Evolutionary conservation across 2,113 vertebrate genomes (phyloP).

Genomic region (Rhineura floridana): DNA sequence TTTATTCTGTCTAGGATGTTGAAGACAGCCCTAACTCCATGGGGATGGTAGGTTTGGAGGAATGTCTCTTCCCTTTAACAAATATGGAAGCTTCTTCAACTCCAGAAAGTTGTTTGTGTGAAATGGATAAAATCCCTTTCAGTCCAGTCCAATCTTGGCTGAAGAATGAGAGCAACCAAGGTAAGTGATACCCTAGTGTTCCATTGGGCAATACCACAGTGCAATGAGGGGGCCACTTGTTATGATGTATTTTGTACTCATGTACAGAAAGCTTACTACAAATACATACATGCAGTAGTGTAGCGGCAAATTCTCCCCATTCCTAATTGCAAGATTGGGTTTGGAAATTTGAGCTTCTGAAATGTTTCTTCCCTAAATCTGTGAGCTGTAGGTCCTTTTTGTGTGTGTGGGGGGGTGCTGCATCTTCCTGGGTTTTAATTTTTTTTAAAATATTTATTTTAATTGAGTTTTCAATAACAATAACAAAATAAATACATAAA

Average conservation of each 20-base stretch:
- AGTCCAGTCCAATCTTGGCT: slow-evolving; percentile 77
- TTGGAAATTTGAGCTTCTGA: neutral
- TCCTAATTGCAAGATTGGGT: neutral
- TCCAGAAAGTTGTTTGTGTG: slow-evolving; percentile 69
- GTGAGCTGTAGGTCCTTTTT: neutral
- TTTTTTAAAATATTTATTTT: too few species aligned
- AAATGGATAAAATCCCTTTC: slow-evolving; percentile 73
- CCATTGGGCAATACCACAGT: neutral
- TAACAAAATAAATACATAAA: too few species aligned
- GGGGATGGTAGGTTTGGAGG: slow-evolving; percentile 50
- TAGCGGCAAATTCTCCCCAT: too few species aligned
- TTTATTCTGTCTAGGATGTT: slow-evolving; percentile 56
- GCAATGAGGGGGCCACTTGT: neutral
- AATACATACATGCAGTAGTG: neutral
- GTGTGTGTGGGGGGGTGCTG: too few species aligned
- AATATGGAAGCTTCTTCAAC: slow-evolving; percentile 44
- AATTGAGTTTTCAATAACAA: too few species aligned
- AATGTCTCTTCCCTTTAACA: slow-evolving; percentile 73
- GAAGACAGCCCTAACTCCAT: slow-evolving; percentile 61
- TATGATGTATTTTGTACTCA: neutral
- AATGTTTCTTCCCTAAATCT: neutral
- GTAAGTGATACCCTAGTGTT: slow-evolving; percentile 55
- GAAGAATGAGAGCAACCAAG: slow-evolving; percentile 73
- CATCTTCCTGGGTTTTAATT: too few species aligned
- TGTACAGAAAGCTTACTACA: neutral